These are phyloP conservation scores for Recurvirostra avosetta DNA, from an alignment of 2,113 vertebrate species.

Conservation along the genomic window DNA sequence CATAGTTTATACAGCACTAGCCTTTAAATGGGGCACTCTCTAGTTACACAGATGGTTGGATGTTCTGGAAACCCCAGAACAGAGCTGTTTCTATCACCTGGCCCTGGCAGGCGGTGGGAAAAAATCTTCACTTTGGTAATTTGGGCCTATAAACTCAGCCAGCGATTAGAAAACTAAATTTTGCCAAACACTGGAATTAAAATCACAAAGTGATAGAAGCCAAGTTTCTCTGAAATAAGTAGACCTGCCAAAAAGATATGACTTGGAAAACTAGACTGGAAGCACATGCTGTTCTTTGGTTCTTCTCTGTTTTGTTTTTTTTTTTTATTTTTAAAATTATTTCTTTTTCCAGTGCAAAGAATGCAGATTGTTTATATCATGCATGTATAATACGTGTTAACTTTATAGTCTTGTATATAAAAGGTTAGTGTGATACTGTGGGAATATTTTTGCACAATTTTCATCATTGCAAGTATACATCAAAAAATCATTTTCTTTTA, in stretches of 20 bases:
- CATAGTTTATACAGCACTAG: background rate
- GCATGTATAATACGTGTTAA: background rate
- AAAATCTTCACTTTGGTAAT: background rate
- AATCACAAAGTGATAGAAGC: background rate
- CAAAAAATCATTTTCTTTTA: background rate
- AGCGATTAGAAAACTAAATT: background rate
- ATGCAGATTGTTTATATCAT: background rate
- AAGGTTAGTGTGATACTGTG: background rate
- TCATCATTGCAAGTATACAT: background rate
- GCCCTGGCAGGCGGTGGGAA: background rate
- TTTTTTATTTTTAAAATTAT: background rate
- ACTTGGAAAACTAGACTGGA: background rate
- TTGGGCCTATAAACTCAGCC: background rate
- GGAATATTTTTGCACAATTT: background rate
- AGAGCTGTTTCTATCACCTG: background rate
- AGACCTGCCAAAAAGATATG: background rate
- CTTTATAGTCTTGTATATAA: background rate
- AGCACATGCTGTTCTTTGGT: background rate
- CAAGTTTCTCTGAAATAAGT: background rate
- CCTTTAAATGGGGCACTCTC: background rate
- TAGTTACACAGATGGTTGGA: accelerated
- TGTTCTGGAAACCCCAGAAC: background rate
- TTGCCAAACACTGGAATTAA: constrained; percentile 24
- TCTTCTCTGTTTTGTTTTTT: background rate
- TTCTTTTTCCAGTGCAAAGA: background rate